phyloP scores from a whole-genome alignment of 2,888 invertebrate genomes.

The Sarcophaga caerulescens region DNA sequence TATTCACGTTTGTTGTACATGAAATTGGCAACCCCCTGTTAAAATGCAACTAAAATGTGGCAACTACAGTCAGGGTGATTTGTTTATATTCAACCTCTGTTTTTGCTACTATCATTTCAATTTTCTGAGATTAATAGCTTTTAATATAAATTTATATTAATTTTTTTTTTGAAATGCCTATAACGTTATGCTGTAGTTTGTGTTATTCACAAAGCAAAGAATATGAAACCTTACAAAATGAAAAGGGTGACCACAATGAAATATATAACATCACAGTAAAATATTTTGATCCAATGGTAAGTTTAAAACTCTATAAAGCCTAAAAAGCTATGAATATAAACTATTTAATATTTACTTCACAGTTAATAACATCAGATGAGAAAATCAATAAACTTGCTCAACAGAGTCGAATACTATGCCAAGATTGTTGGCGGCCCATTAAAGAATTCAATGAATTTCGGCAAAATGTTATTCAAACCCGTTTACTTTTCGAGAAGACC shows the following conservation, averaged over 20 bases:
- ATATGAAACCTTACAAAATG: slow-evolving; percentile 52
- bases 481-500: neutral
- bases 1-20: neutral
- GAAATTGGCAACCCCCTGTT: neutral
- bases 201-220: slow-evolving; percentile 43
- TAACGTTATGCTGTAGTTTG: slow-evolving; percentile 51
- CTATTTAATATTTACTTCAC: neutral
- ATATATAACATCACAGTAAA: slow-evolving; percentile 61
- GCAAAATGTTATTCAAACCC: slow-evolving; percentile 29
- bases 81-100: neutral
- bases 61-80: neutral
- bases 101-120: neutral
- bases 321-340: neutral
- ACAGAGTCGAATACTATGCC: slow-evolving; percentile 16
- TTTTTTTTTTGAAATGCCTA: slow-evolving; percentile 24
- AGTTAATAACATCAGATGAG: slow-evolving; percentile 16
- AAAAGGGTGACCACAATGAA: slow-evolving; percentile 52
- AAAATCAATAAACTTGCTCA: neutral
- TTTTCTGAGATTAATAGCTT: neutral
- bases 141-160: neutral
- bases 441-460: slow-evolving; percentile 44
- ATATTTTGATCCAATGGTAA: slow-evolving; percentile 56
- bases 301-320: neutral
- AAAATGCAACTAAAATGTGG: neutral
- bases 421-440: slow-evolving; percentile 35